Conservation (phyloP, 2,888 invertebrate species). For the Tipula vernalis region DNA sequence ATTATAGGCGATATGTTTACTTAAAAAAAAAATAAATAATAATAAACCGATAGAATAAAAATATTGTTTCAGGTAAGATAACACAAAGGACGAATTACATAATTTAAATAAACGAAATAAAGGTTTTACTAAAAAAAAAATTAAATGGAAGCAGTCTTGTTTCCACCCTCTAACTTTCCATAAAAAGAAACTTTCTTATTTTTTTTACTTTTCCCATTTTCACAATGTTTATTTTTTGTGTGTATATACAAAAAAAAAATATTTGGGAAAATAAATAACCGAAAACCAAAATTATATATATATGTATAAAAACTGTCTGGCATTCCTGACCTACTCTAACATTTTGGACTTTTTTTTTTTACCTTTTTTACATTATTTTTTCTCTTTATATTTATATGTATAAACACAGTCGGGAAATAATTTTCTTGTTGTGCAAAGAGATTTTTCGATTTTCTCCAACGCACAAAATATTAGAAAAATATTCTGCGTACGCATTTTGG, state of each 20-base stretch:
- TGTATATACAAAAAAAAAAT: not conserved
- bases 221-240: not conserved
- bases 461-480: not conserved
- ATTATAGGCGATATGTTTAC: not conserved
- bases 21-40: no score
- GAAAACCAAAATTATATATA: not conserved
- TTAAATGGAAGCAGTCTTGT: not conserved
- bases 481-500: not conserved
- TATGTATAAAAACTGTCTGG: constrained; percentile 13
- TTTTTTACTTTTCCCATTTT: not conserved
- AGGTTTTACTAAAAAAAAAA: not conserved
- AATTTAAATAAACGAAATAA: not conserved
- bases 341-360: not conserved
- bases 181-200: not conserved
- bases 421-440: not conserved
- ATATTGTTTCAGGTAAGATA: not conserved
- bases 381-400: not conserved
- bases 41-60: not conserved
- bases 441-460: not conserved
- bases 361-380: not conserved
- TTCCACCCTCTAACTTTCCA: not conserved
- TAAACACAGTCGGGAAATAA: not conserved
- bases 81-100: not conserved
- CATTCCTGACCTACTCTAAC: constrained; percentile 18
- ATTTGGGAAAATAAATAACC: not conserved